A percentile compares a stretch with the other conserved stretches of the same genome.
Conservation (phyloP, 2,888 invertebrate genomes). For the Mycogona germanica region DNA sequence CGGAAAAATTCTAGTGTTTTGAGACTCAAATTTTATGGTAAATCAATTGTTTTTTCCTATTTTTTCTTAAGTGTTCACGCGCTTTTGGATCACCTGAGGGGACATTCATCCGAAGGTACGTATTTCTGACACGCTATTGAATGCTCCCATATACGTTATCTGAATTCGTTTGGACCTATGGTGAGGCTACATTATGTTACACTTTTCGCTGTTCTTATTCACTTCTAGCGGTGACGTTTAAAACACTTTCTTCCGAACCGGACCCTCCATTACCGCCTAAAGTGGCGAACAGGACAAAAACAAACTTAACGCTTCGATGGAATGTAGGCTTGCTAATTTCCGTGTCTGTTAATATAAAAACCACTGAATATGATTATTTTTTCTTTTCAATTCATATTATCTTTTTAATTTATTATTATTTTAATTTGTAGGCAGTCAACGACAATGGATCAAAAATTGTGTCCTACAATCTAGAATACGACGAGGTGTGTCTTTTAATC, state of each 20-base stretch:
- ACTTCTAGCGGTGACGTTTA: conserved; percentile 52
- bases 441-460: conserved; percentile 70
- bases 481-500: conserved; percentile 36
- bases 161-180: too few relatives aligned
- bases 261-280: conserved; percentile 58
- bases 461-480: conserved; percentile 64
- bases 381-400: background rate
- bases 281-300: conserved; percentile 54
- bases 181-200: background rate
- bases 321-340: conserved; percentile 29
- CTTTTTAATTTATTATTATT: too few relatives aligned
- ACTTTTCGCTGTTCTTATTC: background rate
- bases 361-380: background rate
- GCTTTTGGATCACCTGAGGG: conserved; percentile 57
- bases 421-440: conserved; percentile 50
- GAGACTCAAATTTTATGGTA: too few relatives aligned
- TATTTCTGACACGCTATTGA: too few relatives aligned
- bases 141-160: too few relatives aligned
- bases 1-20: too few relatives aligned
- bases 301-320: conserved; percentile 40
- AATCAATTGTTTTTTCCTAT: background rate
- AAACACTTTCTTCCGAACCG: conserved; percentile 68
- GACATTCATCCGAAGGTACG: conserved; percentile 51
- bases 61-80: conserved; percentile 43
- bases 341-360: too few relatives aligned